A percentile compares a stretch with the other conserved stretches of the same genome.
Evolutionary conservation across 1,140 invertebrate genomes (phyloP).

Genomic region (Neodiprion pinetum): DNA sequence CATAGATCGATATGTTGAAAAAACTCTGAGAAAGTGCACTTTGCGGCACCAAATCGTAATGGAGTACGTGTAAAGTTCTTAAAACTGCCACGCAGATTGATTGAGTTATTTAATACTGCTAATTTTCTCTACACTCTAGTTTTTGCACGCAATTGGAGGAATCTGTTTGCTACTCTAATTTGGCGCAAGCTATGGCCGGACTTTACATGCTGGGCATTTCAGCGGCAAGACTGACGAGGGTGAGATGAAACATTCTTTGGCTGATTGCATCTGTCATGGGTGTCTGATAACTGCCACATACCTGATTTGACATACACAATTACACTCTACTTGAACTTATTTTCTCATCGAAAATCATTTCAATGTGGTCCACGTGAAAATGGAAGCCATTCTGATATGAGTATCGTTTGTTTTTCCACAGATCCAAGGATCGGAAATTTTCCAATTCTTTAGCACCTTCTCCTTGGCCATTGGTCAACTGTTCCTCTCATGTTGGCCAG

Average conservation of each 20-base stretch:
- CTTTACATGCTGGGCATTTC: neutral
- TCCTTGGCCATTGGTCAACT: neutral
- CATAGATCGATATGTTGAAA: neutral
- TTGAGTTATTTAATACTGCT: neutral
- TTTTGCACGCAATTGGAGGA: neutral
- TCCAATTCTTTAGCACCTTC: neutral
- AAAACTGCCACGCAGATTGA: no score
- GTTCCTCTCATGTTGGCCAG: neutral
- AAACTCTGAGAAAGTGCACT: neutral
- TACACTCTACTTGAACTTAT: neutral
- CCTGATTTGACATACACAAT: no score
- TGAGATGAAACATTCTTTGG: neutral
- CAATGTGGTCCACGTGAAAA: no score
- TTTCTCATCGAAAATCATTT: neutral
- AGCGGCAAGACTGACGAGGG: neutral
- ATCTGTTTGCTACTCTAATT: neutral
- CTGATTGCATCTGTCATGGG: no score
- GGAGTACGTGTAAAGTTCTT: neutral
- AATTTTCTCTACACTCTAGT: neutral
- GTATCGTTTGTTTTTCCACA: neutral
- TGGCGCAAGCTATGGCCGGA: neutral
- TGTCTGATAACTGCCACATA: neutral
- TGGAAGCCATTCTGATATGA: neutral
- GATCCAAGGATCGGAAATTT: neutral
- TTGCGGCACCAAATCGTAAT: neutral